Base-by-base conservation (phyloP, 2,888 invertebrate species). In the Quadriops clusia region DNA sequence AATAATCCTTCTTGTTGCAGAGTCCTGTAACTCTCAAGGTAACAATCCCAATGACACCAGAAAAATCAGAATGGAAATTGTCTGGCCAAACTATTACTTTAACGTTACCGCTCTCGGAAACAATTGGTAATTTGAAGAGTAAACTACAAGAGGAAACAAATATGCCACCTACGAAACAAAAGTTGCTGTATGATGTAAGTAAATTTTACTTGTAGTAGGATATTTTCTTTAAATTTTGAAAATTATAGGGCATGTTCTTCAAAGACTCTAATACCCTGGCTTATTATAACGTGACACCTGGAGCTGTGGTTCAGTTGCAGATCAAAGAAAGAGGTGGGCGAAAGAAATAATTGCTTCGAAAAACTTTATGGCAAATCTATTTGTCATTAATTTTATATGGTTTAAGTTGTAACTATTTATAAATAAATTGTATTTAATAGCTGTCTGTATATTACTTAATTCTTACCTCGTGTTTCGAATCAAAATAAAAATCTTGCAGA, bases 321-420 rank as follows among this genome's bases (percentile, higher is more conserved):
- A 74, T 95, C 31, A 98, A 98, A 63, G 97, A 98, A 62, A 77
- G 97, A 62, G 97, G 97, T 54, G 97, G 97, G 10, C 72, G 95
- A 33, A 98, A 95, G 65, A 95, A 95, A 58, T 97, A 81, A 67
- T 48, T 28, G 20, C 16, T 15, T 34, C 21, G n/a, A 7, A 16
- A 7, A 16, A n/a, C n/a, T n/a, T 28, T 28, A 26, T n/a, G n/a
- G n/a, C n/a, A n/a, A n/a, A n/a, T n/a, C n/a, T n/a, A n/a, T n/a
- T n/a, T n/a, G n/a, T n/a, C n/a, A n/a, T n/a, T n/a, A n/a, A n/a
- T n/a, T n/a, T n/a, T n/a, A n/a, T n/a, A n/a, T n/a, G n/a, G n/a
- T n/a, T n/a, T n/a, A n/a, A n/a, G n/a, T n/a, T n/a, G n/a, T n/a
- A n/a, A n/a, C n/a, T n/a, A n/a, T n/a, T n/a, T n/a, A n/a, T n/a